Conservation (phyloP, 2,797 vertebrate species). For the Intellagama lesueurii region DNA sequence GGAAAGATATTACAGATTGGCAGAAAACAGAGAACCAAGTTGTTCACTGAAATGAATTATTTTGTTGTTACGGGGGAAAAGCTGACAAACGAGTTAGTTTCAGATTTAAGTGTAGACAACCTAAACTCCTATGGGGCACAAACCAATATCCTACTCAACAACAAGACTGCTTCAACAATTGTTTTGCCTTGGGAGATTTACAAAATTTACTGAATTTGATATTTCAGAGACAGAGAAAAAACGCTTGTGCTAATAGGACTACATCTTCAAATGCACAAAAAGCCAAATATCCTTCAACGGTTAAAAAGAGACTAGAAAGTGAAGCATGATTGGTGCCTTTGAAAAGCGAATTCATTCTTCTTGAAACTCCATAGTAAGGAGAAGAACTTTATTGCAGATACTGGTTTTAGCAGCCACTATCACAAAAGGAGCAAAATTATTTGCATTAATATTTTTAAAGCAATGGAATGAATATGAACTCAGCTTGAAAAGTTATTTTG, state of each 20-base stretch:
- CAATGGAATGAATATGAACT: background rate
- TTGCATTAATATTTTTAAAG: constrained; percentile 1
- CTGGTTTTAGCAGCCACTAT: constrained; percentile 9
- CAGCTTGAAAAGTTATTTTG: no score
- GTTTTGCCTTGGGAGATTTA: constrained; percentile 6
- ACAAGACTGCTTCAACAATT: constrained; percentile 7
- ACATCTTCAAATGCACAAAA: background rate
- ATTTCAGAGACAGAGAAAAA: background rate
- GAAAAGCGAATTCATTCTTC: background rate
- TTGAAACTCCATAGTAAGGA: background rate
- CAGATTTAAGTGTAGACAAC: constrained; percentile 34
- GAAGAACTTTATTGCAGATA: background rate
- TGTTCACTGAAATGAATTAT: constrained; percentile 58
- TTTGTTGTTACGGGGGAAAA: constrained; percentile 53
- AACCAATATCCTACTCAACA: constrained; percentile 47
- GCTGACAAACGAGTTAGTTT: constrained; percentile 59
- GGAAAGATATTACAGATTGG: constrained; percentile 83
- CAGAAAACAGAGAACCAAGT: constrained; percentile 48
- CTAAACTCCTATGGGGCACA: background rate
- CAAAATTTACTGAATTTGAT: constrained; percentile 27
- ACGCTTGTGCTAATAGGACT: background rate
- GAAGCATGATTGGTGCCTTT: background rate
- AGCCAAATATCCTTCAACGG: background rate
- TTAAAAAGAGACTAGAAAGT: background rate
- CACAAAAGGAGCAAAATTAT: background rate